Evolutionary conservation across 2,888 invertebrate species (phyloP).

Genomic region (Plutella xylostella): DNA sequence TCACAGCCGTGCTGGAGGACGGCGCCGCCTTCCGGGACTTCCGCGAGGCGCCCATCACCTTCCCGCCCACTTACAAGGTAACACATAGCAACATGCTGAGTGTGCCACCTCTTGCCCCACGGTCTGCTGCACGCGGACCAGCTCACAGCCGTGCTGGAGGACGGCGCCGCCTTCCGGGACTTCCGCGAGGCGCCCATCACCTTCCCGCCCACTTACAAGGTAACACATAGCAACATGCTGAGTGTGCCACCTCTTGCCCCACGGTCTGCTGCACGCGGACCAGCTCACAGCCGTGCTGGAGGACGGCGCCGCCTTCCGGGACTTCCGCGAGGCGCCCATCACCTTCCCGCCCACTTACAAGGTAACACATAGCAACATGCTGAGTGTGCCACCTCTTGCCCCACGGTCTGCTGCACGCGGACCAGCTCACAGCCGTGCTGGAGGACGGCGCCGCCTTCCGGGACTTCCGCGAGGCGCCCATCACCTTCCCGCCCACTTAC

Average conservation of each 20-base stretch:
- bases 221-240: too few species aligned
- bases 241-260: slow-evolving; percentile 79
- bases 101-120: slow-evolving; percentile 79
- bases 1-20: slow-evolving; percentile 80
- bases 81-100: too few species aligned
- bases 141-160: slow-evolving; percentile 78
- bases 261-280: slow-evolving; percentile 81
- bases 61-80: slow-evolving; percentile 94
- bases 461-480: slow-evolving; percentile 91
- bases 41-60: slow-evolving; percentile 90
- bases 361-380: slow-evolving; percentile 83
- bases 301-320: slow-evolving; percentile 86
- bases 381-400: slow-evolving; percentile 85
- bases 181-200: slow-evolving; percentile 92
- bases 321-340: slow-evolving; percentile 91
- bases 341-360: slow-evolving; percentile 96
- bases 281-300: slow-evolving; percentile 83
- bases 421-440: slow-evolving; percentile 83
- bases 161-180: slow-evolving; percentile 87
- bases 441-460: slow-evolving; percentile 87
- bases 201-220: slow-evolving; percentile 95
- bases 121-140: slow-evolving; percentile 85
- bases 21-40: slow-evolving; percentile 91
- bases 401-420: slow-evolving; percentile 79
- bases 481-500: slow-evolving; percentile 94